Percentiles rank a stretch among this genome's conserved stretches.
Conservation (phyloP, 30 jellyfish, hydroid and myxozoan species). For the Mastigias papua region DNA sequence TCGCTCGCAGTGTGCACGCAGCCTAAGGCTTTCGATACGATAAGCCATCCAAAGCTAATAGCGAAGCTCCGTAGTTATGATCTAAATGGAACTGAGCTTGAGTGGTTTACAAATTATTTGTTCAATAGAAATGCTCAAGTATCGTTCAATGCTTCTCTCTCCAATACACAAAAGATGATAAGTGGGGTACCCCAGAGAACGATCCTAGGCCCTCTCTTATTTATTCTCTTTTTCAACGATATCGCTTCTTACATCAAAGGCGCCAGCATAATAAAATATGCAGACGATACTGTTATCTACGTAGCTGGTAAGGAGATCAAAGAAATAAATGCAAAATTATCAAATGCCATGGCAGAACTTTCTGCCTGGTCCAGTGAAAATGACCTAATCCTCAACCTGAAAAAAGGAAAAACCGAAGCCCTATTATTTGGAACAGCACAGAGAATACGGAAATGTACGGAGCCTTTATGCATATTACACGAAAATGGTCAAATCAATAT, state of each 20-base stretch:
- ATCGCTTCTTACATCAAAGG: slow-evolving; percentile 66
- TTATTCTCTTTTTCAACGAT: slow-evolving; percentile 64
- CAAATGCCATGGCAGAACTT: slow-evolving; percentile 51
- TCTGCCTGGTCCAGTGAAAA: slow-evolving; percentile 62
- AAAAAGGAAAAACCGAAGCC: slow-evolving; percentile 71
- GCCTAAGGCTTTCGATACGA: slow-evolving; percentile 73
- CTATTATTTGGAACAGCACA: slow-evolving; percentile 74
- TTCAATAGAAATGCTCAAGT: slow-evolving; percentile 67
- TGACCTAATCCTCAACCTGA: slow-evolving; percentile 48
- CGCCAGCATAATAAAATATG: slow-evolving; percentile 66
- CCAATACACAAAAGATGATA: slow-evolving; percentile 61
- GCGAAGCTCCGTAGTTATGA: slow-evolving; percentile 62
- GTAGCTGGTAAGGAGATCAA: slow-evolving; percentile 35
- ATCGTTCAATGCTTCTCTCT: slow-evolving; percentile 50
- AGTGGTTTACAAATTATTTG: slow-evolving; percentile 75
- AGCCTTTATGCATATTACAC: slow-evolving; percentile 63
- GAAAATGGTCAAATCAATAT: slow-evolving; percentile 57
- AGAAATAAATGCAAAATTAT: slow-evolving; percentile 34
- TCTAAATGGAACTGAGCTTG: slow-evolving; percentile 53
- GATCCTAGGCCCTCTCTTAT: slow-evolving; percentile 68
- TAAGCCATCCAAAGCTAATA: slow-evolving; percentile 61
- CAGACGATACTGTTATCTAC: slow-evolving; percentile 53
- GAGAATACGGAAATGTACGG: slow-evolving; percentile 65
- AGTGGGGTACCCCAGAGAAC: slow-evolving; percentile 63
- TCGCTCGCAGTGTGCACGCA: too few species aligned